A percentile compares a stretch with the other conserved stretches of the same genome.
These are phyloP conservation scores for Gallinago media DNA, from an alignment of 2,113 vertebrate species.

Conservation along the genomic window DNA sequence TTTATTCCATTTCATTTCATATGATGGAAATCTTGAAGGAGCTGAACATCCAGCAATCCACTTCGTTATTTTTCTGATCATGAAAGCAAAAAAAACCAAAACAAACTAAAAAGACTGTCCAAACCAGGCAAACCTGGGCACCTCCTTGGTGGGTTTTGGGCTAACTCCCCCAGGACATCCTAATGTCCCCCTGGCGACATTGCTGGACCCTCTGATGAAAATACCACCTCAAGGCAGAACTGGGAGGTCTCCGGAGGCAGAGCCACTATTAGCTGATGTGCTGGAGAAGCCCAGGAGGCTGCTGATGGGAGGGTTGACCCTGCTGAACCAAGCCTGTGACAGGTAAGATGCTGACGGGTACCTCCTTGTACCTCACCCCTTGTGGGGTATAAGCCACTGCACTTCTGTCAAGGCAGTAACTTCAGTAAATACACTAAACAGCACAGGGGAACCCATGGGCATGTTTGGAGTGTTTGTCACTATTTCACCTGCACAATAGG, in stretches of 20 bases:
- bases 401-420: not conserved
- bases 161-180: not conserved
- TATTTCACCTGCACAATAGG: rapidly evolving
- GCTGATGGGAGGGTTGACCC: not conserved
- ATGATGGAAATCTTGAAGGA: not conserved
- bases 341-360: not conserved
- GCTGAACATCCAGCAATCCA: not conserved
- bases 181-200: not conserved
- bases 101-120: not conserved
- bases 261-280: not conserved
- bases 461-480: not conserved
- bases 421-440: not conserved
- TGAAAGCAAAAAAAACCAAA: not conserved
- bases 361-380: not conserved
- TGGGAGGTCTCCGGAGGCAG: not conserved
- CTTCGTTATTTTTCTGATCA: not conserved
- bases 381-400: not conserved
- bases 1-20: not conserved
- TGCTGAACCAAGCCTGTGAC: not conserved
- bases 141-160: not conserved
- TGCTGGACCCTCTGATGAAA: not conserved
- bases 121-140: not conserved
- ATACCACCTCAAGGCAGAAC: not conserved
- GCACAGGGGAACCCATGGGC: not conserved
- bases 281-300: not conserved